These are phyloP conservation scores for Hoplodrina ambigua DNA, from an alignment of 2,888 invertebrate species.

Conservation along the genomic window DNA sequence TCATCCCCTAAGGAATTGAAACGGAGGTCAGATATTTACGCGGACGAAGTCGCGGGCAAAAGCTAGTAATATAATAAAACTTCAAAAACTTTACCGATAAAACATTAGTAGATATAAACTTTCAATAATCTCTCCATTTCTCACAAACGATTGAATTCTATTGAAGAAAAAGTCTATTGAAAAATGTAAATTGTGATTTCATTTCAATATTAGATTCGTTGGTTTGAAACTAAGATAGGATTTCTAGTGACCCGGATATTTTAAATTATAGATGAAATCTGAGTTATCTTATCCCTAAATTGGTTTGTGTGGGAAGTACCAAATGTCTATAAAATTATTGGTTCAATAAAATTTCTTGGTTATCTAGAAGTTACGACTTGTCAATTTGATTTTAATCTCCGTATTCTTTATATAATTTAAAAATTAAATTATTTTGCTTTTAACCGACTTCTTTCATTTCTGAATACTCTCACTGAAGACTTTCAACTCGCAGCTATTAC, in stretches of 20 bases:
- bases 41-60: too few species aligned
- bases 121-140: conserved; percentile 6
- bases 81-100: conserved; percentile 1
- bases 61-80: too few species aligned
- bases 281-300: neutral
- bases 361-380: too few species aligned
- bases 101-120: neutral
- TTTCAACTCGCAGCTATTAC: too few species aligned
- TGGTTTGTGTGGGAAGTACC: neutral
- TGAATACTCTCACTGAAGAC: too few species aligned
- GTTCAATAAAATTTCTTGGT: neutral
- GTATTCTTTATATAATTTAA: too few species aligned
- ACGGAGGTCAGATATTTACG: too few species aligned
- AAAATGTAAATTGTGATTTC: conserved; percentile 45
- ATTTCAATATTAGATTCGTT: conserved; percentile 38
- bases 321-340: conserved; percentile 1
- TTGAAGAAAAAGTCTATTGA: conserved; percentile 9
- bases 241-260: conserved; percentile 26
- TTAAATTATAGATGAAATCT: conserved; percentile 17
- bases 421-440: too few species aligned
- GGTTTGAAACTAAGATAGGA: conserved; percentile 13
- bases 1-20: too few species aligned
- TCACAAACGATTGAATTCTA: neutral
- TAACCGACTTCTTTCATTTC: too few species aligned
- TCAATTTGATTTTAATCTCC: too few species aligned